A percentile compares a stretch with the other conserved stretches of the same genome.
These are phyloP conservation scores for Eucriotettix oculatus DNA, from an alignment of 2,888 invertebrate genomes.

Conservation along the genomic window DNA sequence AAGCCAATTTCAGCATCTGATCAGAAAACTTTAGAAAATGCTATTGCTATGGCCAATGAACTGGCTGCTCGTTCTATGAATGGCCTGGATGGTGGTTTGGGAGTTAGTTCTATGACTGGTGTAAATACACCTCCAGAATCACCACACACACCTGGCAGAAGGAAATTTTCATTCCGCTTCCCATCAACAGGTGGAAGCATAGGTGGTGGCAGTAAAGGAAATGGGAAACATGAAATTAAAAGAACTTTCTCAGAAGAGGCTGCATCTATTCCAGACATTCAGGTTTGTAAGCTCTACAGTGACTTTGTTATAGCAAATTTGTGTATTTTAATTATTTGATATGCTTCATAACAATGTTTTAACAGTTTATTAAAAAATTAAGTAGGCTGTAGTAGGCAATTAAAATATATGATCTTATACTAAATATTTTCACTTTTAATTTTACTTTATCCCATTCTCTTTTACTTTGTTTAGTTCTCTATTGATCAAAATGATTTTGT, in stretches of 20 bases:
- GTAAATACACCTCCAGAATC: constrained; percentile 9
- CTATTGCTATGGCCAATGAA: constrained; percentile 86
- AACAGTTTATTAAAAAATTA: too few species aligned
- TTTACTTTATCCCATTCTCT: too few species aligned
- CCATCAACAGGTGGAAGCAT: constrained; percentile 22
- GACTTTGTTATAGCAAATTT: too few species aligned
- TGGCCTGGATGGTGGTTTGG: constrained; percentile 22
- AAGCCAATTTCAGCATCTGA: constrained; percentile 90
- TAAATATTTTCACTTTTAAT: too few species aligned
- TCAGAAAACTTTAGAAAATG: constrained; percentile 77
- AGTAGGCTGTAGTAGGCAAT: too few species aligned
- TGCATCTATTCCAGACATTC: constrained; percentile 68
- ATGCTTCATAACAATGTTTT: too few species aligned
- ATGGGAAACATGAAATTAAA: constrained; percentile 44
- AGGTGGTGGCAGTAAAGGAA: constrained; percentile 8
- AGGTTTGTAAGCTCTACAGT: constrained; percentile 35
- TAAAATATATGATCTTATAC: too few species aligned
- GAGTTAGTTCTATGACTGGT: background rate
- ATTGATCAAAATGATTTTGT: too few species aligned
- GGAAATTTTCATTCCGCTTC: constrained; percentile 67
- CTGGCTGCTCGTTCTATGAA: constrained; percentile 52
- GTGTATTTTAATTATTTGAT: too few species aligned
- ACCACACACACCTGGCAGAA: constrained; percentile 33
- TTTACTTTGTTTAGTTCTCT: too few species aligned
- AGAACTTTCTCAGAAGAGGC: constrained; percentile 85